Conservation (phyloP, 2,797 vertebrate genomes). For the Hozukius guyotensis region DNA sequence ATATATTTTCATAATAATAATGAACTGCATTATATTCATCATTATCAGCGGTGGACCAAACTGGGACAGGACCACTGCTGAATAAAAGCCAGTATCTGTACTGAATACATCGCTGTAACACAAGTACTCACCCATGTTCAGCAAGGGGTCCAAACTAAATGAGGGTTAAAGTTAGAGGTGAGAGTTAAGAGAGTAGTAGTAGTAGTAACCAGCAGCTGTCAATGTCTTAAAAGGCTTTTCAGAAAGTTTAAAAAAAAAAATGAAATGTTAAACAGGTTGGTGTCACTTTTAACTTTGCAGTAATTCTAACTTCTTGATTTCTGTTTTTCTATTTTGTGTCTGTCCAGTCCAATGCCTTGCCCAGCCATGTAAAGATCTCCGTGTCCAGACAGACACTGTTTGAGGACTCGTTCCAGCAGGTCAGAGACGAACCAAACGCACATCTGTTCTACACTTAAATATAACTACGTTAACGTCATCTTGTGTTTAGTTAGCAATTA, state of each 20-base stretch:
- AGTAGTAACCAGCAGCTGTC: too few species aligned
- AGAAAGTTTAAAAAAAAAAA: too few species aligned
- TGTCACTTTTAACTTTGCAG: background rate
- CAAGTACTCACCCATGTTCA: too few species aligned
- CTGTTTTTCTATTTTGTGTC: background rate
- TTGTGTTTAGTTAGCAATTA: background rate
- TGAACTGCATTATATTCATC: background rate
- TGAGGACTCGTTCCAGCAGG: constrained; percentile 98
- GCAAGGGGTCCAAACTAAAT: too few species aligned
- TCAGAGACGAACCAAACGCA: constrained; percentile 57
- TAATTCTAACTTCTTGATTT: background rate
- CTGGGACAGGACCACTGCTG: background rate
- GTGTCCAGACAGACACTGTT: constrained; percentile 97
- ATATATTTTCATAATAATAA: background rate
- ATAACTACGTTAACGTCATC: background rate
- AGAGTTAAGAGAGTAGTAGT: too few species aligned
- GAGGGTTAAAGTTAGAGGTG: too few species aligned
- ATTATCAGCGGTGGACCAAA: too few species aligned
- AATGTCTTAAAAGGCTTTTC: too few species aligned
- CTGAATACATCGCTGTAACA: background rate
- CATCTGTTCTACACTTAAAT: accelerated
- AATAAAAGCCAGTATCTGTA: background rate
- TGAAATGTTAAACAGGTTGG: too few species aligned
- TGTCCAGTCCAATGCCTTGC: constrained; percentile 92
- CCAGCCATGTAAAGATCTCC: constrained; percentile 97